Evolutionary conservation across 92 coral and sea anemone genomes (phyloP).

Genomic region (Epizoanthus rinbou): DNA sequence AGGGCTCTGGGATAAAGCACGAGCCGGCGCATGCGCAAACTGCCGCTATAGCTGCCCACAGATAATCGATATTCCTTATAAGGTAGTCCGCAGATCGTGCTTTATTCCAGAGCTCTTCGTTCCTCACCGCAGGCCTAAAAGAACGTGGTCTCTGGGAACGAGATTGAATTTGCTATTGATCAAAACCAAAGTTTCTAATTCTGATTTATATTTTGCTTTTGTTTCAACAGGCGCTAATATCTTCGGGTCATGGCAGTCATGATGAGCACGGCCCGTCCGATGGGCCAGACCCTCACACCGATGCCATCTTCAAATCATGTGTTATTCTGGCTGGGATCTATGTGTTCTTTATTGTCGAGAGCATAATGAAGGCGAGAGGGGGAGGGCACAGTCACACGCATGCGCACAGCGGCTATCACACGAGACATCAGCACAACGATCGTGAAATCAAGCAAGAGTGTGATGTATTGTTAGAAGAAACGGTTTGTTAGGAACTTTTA

Average conservation of each 20-base stretch:
- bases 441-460: slow-evolving; percentile 7
- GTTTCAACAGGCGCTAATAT: slow-evolving; percentile 6
- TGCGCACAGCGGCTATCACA: slow-evolving; percentile 21
- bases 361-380: slow-evolving; percentile 62
- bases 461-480: not conserved
- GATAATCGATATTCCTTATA: no score
- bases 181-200: not conserved
- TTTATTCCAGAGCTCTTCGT: no score
- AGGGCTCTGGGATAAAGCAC: no score
- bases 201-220: not conserved
- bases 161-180: no score
- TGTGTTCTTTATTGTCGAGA: slow-evolving; percentile 83
- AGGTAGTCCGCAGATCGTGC: no score
- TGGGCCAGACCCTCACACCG: slow-evolving; percentile 37
- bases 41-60: no score
- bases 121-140: no score
- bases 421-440: slow-evolving; percentile 8
- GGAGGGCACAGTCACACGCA: slow-evolving; percentile 21
- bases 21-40: no score
- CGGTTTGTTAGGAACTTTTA: slow-evolving; percentile 6
- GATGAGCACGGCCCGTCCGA: not conserved
- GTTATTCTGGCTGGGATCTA: slow-evolving; percentile 88
- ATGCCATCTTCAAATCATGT: slow-evolving; percentile 75
- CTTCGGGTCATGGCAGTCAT: not conserved
- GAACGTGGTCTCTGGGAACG: no score